phyloP scores from a whole-genome alignment of 2,797 vertebrate genomes.

The Tragelaphus oryx region DNA sequence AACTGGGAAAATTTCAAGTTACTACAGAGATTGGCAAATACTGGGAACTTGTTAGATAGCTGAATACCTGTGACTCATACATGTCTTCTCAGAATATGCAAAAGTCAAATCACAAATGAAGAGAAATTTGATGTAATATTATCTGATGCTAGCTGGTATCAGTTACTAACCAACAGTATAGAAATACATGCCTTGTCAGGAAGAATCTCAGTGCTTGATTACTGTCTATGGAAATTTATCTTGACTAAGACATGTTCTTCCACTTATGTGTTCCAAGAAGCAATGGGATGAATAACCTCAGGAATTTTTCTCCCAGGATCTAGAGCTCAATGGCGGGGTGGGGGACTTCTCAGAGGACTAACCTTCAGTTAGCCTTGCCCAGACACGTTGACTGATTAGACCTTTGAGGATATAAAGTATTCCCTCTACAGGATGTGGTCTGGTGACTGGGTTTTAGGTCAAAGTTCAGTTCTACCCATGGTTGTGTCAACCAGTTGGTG shows the following conservation, averaged over 20 bases:
- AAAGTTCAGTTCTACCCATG: slow-evolving; percentile 49
- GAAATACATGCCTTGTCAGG: slow-evolving; percentile 31
- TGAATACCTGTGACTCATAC: slow-evolving; percentile 61
- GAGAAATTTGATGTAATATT: slow-evolving; percentile 44
- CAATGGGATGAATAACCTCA: slow-evolving; percentile 23
- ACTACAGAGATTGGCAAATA: slow-evolving; percentile 60
- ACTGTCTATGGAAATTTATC: slow-evolving; percentile 35
- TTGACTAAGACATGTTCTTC: slow-evolving; percentile 28
- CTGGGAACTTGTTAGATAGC: slow-evolving; percentile 56
- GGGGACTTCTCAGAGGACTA: slow-evolving; percentile 5
- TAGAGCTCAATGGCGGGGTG: not conserved
- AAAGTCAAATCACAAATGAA: slow-evolving; percentile 57
- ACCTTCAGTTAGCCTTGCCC: slow-evolving; percentile 36
- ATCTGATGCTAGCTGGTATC: slow-evolving; percentile 38
- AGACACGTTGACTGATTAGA: slow-evolving; percentile 51
- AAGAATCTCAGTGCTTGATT: not conserved
- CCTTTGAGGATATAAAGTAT: slow-evolving; percentile 25
- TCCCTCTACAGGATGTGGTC: slow-evolving; percentile 62
- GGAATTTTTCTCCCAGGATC: slow-evolving; percentile 42
- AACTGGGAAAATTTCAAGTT: slow-evolving; percentile 60
- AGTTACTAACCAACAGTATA: slow-evolving; percentile 25
- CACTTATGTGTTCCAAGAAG: slow-evolving; percentile 39
- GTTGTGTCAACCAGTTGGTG: not conserved
- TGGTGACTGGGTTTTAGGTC: slow-evolving; percentile 62
- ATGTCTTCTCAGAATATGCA: slow-evolving; percentile 56